Percentiles rank a stretch among this genome's conserved stretches.
phyloP scores from a whole-genome alignment of 2,797 vertebrate genomes.

The Chelonia mydas region DNA sequence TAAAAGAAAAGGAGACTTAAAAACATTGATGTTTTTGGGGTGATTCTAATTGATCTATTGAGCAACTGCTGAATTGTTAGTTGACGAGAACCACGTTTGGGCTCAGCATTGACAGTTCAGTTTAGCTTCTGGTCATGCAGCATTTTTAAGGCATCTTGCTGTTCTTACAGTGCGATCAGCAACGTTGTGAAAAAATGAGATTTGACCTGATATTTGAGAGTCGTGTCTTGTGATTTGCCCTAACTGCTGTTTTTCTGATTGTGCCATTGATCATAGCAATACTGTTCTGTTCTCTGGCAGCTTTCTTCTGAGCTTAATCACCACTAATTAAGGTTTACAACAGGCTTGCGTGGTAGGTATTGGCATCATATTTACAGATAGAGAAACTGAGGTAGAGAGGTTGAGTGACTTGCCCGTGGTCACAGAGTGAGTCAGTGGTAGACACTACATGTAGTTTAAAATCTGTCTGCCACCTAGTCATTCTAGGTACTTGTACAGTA shows the following conservation, averaged over 20 bases:
- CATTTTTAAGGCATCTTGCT: slow-evolving; percentile 32
- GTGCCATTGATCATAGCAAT: not conserved
- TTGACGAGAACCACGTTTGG: not conserved
- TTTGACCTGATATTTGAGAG: not conserved
- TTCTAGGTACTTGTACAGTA: not conserved
- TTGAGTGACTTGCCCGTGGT: not conserved
- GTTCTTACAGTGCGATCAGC: slow-evolving; percentile 3
- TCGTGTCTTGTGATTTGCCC: not conserved
- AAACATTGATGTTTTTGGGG: not conserved
- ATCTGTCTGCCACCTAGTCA: not conserved
- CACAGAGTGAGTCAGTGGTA: not conserved
- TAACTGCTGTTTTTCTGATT: not conserved
- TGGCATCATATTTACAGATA: not conserved
- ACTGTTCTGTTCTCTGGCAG: not conserved
- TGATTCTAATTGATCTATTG: slow-evolving; percentile 44
- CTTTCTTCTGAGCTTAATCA: not conserved
- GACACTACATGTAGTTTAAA: not conserved
- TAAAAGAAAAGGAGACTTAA: slow-evolving; percentile 18
- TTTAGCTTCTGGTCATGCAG: slow-evolving; percentile 16
- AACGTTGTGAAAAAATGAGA: not conserved
- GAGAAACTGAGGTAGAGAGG: not conserved
- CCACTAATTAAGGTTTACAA: not conserved
- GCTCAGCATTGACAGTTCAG: not conserved
- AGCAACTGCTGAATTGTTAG: not conserved
- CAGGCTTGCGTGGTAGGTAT: not conserved